A percentile compares a stretch with the other conserved stretches of the same genome.
These are phyloP conservation scores for Bombylius major DNA, from an alignment of 2,888 invertebrate genomes.

Conservation along the genomic window DNA sequence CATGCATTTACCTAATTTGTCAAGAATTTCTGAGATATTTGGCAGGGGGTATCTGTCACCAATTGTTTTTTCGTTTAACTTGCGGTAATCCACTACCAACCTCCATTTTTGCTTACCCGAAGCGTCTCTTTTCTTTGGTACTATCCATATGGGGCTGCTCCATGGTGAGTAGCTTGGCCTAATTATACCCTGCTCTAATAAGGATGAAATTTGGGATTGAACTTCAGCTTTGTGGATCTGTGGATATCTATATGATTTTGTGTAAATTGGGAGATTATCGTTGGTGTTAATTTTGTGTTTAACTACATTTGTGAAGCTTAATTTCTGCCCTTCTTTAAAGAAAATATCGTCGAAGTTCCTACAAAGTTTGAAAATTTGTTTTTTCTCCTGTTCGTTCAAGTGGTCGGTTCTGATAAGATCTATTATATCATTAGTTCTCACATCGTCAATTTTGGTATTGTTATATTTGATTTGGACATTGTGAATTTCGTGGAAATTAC, in stretches of 20 bases:
- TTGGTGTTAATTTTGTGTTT: conserved; percentile 14
- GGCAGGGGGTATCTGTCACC: conserved; percentile 25
- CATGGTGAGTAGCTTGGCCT: neutral
- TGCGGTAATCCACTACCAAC: conserved; percentile 27
- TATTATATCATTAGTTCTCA: neutral
- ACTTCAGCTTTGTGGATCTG: conserved; percentile 19
- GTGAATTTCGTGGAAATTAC: neutral
- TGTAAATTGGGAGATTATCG: conserved; percentile 12
- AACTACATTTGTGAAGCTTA: conserved; percentile 11
- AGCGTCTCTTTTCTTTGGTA: conserved; percentile 14
- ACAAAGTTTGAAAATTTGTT: conserved; percentile 9
- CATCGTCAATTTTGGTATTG: neutral
- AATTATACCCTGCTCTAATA: conserved; percentile 14
- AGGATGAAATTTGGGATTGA: conserved; percentile 14
- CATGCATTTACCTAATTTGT: conserved; percentile 24
- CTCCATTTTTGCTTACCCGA: conserved; percentile 21
- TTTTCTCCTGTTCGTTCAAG: conserved; percentile 13
- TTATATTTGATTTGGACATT: neutral
- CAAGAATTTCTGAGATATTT: conserved; percentile 26
- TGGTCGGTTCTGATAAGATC: conserved; percentile 4
- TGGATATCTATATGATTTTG: conserved; percentile 18
- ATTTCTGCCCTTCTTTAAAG: neutral
- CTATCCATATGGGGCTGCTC: neutral
- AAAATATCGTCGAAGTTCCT: conserved; percentile 7
- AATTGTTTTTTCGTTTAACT: conserved; percentile 27